Conservation (phyloP, 2,888 invertebrate species). For the Drosophila rubida region DNA sequence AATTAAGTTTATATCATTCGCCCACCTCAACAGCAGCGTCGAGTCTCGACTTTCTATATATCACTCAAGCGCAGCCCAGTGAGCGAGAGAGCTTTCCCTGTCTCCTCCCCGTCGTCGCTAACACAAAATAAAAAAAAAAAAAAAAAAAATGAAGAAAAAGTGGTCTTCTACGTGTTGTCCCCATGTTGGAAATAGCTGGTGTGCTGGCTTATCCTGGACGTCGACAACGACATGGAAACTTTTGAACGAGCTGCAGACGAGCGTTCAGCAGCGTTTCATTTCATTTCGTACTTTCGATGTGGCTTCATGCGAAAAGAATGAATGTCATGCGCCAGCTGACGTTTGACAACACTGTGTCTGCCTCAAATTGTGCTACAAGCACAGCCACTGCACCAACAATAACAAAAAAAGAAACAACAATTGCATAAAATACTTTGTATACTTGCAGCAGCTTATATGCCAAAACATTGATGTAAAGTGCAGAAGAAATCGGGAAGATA, state of each 20-base stretch:
- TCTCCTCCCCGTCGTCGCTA: too few species aligned
- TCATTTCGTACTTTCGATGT: slow-evolving; percentile 16
- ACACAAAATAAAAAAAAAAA: background rate
- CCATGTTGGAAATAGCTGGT: background rate
- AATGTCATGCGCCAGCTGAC: slow-evolving; percentile 43
- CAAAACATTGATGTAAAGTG: background rate
- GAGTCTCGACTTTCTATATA: slow-evolving; percentile 50
- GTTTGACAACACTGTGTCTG: slow-evolving; percentile 51
- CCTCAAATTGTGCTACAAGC: slow-evolving; percentile 16
- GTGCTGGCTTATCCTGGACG: slow-evolving; percentile 43
- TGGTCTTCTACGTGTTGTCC: slow-evolving; percentile 8
- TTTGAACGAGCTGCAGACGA: slow-evolving; percentile 48
- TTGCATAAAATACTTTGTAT: background rate
- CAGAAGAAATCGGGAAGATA: background rate
- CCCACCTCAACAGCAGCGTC: slow-evolving; percentile 41
- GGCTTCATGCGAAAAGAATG: slow-evolving; percentile 27
- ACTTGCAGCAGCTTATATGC: background rate
- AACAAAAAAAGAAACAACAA: background rate
- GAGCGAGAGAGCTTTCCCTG: background rate
- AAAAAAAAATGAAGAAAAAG: background rate
- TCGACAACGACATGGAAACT: slow-evolving; percentile 56
- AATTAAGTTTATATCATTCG: slow-evolving; percentile 82
- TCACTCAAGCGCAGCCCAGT: slow-evolving; percentile 30
- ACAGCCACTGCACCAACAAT: too few species aligned
- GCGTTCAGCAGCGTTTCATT: slow-evolving; percentile 13